These are phyloP conservation scores for Ondatra zibethicus DNA, from an alignment of 2,113 vertebrate species.

Conservation along the genomic window DNA sequence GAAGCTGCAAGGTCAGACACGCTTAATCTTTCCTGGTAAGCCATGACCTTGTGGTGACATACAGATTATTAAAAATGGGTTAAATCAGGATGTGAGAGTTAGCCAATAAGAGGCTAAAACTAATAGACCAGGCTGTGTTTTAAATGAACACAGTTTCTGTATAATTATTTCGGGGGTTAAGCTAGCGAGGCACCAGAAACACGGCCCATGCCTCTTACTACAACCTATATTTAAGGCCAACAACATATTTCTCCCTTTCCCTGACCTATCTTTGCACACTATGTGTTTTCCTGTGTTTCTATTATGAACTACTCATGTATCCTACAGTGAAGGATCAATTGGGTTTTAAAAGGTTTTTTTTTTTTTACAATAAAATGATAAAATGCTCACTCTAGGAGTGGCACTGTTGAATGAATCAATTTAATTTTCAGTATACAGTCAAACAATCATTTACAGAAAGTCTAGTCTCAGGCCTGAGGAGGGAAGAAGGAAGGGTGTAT, in stretches of 20 bases:
- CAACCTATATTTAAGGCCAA: constrained; percentile 30
- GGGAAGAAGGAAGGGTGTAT: neutral
- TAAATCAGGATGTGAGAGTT: no score
- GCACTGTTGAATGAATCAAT: constrained; percentile 75
- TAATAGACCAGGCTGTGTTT: no score
- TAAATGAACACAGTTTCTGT: no score
- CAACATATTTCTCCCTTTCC: neutral
- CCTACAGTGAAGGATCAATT: constrained; percentile 63
- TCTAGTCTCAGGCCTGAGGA: neutral
- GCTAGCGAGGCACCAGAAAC: no score
- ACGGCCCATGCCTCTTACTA: no score
- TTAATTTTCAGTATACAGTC: constrained; percentile 68
- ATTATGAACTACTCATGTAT: constrained; percentile 73
- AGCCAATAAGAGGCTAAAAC: no score
- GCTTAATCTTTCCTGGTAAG: no score
- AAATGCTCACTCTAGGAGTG: constrained; percentile 70
- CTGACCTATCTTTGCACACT: constrained; percentile 19
- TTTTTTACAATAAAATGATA: constrained; percentile 77
- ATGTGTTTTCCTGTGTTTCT: constrained; percentile 53
- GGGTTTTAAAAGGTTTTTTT: constrained; percentile 70
- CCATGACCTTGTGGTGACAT: no score
- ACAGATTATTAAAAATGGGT: no score
- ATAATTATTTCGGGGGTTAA: no score
- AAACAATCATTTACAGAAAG: constrained; percentile 61
- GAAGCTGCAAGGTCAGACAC: no score